Evolutionary conservation across 2,113 vertebrate genomes (phyloP).

Genomic region (Saccopteryx leptura): DNA sequence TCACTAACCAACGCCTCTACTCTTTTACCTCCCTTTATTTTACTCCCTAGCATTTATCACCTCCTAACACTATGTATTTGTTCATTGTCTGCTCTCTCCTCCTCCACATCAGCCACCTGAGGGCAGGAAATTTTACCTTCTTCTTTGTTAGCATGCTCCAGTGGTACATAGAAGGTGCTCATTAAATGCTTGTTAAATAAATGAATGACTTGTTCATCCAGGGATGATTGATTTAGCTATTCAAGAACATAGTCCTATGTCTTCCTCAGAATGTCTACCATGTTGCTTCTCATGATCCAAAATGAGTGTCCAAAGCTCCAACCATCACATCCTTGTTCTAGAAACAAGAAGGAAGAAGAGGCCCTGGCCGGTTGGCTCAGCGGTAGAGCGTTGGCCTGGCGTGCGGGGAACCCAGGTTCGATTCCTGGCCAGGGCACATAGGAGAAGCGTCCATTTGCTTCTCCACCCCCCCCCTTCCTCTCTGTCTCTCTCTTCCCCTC

Average conservation of each 20-base stretch:
- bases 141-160: neutral
- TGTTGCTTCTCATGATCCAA: neutral
- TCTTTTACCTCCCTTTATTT: neutral
- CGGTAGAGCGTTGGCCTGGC: no score
- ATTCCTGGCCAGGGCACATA: no score
- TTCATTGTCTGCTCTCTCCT: neutral
- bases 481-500: no score
- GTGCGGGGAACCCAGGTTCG: no score
- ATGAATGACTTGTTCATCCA: neutral
- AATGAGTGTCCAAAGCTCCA: neutral
- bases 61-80: neutral
- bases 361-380: no score
- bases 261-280: neutral
- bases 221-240: neutral
- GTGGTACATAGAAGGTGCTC: neutral
- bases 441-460: no score
- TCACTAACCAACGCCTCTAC: neutral
- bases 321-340: neutral
- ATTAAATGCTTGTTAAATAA: neutral
- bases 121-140: neutral
- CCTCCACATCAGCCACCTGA: conserved; percentile 28
- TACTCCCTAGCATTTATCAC: neutral
- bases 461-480: no score
- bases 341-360: neutral
- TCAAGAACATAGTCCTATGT: neutral